phyloP scores from a whole-genome alignment of 1,140 invertebrate genomes.

The Drosophila murphyi region DNA sequence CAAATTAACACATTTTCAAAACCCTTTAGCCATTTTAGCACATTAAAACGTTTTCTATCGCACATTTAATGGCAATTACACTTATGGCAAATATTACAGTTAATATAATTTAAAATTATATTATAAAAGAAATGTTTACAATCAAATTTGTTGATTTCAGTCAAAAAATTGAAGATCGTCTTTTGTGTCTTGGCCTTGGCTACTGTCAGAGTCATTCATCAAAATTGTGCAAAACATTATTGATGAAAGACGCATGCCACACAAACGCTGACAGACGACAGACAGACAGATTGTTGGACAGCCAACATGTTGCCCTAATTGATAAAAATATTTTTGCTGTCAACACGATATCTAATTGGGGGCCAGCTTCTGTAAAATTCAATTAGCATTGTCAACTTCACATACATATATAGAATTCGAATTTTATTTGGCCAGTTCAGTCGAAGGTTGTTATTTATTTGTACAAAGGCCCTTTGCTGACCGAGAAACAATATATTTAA shows the following conservation, averaged over 20 bases:
- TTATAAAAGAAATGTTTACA: neutral
- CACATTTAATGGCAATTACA: constrained; percentile 9
- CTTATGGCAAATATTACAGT: neutral
- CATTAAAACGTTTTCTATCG: constrained; percentile 42
- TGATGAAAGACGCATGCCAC: constrained; percentile 60
- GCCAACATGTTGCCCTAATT: constrained; percentile 54
- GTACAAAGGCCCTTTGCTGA: neutral
- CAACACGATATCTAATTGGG: constrained; percentile 38
- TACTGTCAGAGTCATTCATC: constrained; percentile 42
- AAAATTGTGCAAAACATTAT: constrained; percentile 55
- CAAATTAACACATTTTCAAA: constrained; percentile 51
- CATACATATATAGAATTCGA: constrained; percentile 16
- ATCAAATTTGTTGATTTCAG: neutral
- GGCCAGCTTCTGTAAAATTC: constrained; percentile 48
- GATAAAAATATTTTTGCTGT: constrained; percentile 66
- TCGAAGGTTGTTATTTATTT: neutral
- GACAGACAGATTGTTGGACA: constrained; percentile 36
- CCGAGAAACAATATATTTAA: neutral
- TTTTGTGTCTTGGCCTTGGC: constrained; percentile 9
- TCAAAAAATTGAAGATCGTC: neutral
- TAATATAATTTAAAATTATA: neutral
- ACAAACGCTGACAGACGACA: constrained; percentile 35
- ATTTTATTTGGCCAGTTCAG: constrained; percentile 2
- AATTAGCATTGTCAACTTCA: constrained; percentile 42
- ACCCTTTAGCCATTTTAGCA: constrained; percentile 54